Percentiles rank a stretch among this genome's conserved stretches.
Conservation (phyloP, 1,140 invertebrate species). For the Laupala kohalensis region DNA sequence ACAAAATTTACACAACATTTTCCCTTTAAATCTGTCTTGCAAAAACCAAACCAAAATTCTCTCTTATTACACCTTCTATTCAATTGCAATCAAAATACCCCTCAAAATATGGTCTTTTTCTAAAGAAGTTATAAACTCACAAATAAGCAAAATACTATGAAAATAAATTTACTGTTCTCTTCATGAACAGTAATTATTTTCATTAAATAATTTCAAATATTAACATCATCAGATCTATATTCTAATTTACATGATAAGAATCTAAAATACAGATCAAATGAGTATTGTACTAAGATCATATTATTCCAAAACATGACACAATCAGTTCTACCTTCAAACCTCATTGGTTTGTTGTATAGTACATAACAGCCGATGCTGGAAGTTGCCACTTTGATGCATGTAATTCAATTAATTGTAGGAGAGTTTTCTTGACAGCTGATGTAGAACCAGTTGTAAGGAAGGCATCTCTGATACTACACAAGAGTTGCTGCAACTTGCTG, state of each 20-base stretch:
- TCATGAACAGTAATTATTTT: not conserved
- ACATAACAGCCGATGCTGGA: conserved; percentile 71
- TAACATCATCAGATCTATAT: not conserved
- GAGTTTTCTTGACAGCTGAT: conserved; percentile 55
- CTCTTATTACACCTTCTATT: not conserved
- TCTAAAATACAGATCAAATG: not conserved
- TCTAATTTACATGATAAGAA: not conserved
- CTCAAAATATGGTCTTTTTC: too few relatives aligned
- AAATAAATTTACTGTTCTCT: not conserved
- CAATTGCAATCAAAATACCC: not conserved
- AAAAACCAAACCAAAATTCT: not conserved
- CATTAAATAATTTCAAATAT: not conserved
- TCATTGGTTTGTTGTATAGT: conserved; percentile 39
- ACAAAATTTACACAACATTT: not conserved
- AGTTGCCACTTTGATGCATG: conserved; percentile 80
- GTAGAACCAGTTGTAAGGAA: conserved; percentile 57
- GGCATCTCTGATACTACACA: conserved; percentile 67
- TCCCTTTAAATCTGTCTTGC: not conserved
- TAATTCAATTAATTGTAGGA: conserved; percentile 76
- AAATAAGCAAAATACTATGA: not conserved
- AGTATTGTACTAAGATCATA: not conserved
- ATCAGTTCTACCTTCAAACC: not conserved
- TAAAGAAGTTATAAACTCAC: not conserved
- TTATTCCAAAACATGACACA: not conserved
- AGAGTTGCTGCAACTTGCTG: conserved; percentile 57